Base-by-base conservation (phyloP, 2,113 vertebrate species). In the Turnix velox region DNA sequence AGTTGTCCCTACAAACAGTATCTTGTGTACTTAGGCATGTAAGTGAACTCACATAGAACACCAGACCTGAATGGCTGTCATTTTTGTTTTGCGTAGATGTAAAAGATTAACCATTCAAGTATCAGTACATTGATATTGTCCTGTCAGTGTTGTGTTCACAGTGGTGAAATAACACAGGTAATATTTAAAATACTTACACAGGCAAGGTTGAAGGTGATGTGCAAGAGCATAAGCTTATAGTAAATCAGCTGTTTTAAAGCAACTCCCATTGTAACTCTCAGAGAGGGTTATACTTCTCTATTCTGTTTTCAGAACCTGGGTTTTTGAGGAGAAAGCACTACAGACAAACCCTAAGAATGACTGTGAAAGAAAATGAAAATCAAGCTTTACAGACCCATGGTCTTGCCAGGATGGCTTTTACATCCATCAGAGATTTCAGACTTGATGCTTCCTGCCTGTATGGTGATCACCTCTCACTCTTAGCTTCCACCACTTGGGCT, bases 401-500 rank as follows among this genome's bases (percentile, higher is more conserved):
- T 31, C 42, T 62, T 66, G 30, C 37, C 54, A 58, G 63, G 65
- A 25, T 6, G 18, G 23, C 30, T 72, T 59, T 84, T 43, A 3
- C 7, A 15, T 6, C 46, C 7, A 0, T 18, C 49, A 42, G 69
- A 63, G 35, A 61, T 79, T 39, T 28, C 30, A 45, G 37, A n/a
- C 28, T 25, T 2, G 2, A n/a, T 46, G 51, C 12, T 94, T 8
- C 28, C 6, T 20, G 45, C 18, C 35, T 54, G 10, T 4, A 2
- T 9, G 13, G 30, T 20, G 5, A 35, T 49, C 37, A 3, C 28
- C 0, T 12, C 42, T 79, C 7, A 2, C 37, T 48, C 43, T 65
- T 24, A 9, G 33, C 33, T 54, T 65, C 52, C 33, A 0, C 25
- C 0, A 0, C 42, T 22, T 5, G 42, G 10, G 10, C 55, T 69